Conservation (phyloP, 2,797 vertebrate species). For the Holocentrus rufus region DNA sequence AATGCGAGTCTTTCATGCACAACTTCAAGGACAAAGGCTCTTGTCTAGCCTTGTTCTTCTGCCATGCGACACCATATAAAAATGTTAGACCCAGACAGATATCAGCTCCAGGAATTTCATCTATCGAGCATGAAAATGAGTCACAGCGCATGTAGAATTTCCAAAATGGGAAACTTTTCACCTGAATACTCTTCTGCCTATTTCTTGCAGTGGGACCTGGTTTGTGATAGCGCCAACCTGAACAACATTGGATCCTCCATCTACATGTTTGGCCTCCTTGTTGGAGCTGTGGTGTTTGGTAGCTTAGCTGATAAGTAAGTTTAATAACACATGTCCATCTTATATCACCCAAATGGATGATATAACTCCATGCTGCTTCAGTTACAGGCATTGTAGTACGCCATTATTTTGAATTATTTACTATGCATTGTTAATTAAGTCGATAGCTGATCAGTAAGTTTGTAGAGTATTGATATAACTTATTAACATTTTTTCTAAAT, state of each 20-base stretch:
- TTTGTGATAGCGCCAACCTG: conserved; percentile 71
- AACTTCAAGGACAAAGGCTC: neutral
- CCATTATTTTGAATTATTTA: too few relatives aligned
- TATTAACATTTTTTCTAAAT: neutral
- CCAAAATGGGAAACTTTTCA: neutral
- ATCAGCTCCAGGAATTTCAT: neutral
- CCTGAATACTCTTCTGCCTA: neutral
- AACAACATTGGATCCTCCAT: conserved; percentile 74
- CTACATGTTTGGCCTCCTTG: conserved; percentile 80
- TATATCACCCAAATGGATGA: neutral
- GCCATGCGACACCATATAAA: neutral
- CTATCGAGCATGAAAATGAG: neutral
- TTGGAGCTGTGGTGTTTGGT: conserved; percentile 75
- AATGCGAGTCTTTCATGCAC: neutral
- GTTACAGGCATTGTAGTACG: too few relatives aligned
- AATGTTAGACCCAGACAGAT: neutral
- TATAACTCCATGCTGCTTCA: neutral
- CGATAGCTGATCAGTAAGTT: too few relatives aligned
- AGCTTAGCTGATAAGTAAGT: conserved; percentile 77
- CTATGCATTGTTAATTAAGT: too few relatives aligned
- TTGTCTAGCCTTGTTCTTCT: neutral
- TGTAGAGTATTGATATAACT: too few relatives aligned
- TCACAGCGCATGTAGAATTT: neutral
- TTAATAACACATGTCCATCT: neutral
- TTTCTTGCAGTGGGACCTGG: conserved; percentile 74